phyloP scores from a whole-genome alignment of 1,140 invertebrate genomes.

The Hypsibius dujardini region DNA sequence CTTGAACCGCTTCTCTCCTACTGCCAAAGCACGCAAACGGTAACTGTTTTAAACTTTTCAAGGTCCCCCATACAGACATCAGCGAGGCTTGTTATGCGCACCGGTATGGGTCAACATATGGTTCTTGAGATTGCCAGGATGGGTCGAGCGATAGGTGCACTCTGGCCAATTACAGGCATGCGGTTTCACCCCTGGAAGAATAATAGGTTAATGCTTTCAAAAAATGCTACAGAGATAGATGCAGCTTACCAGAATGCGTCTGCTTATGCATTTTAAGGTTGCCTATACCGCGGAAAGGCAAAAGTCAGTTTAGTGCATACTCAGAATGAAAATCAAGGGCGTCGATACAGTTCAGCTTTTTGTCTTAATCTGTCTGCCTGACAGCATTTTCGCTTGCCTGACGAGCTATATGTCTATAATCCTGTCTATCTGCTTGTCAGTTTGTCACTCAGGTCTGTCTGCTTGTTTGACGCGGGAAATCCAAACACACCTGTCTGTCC shows the following conservation, averaged over 20 bases:
- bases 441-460: too few relatives aligned
- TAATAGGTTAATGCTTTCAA: neutral
- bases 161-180: slow-evolving; percentile 4
- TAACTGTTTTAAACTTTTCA: neutral
- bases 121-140: slow-evolving; percentile 1
- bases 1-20: slow-evolving; percentile 5
- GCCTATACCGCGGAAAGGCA: neutral
- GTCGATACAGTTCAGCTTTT: too few relatives aligned
- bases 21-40: neutral
- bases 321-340: too few relatives aligned
- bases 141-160: neutral
- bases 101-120: slow-evolving; percentile 5
- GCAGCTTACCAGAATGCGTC: neutral
- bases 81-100: neutral
- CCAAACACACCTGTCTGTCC: neutral
- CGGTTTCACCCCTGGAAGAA: neutral
- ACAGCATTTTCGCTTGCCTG: too few relatives aligned
- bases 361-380: too few relatives aligned
- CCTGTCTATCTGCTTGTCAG: too few relatives aligned
- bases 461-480: too few relatives aligned
- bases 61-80: neutral
- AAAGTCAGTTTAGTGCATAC: too few relatives aligned
- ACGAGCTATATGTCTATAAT: too few relatives aligned
- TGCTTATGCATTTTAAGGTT: slow-evolving; percentile 6
- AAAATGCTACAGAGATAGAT: too few relatives aligned